Conservation (phyloP, 1,140 invertebrate genomes). For the Pseudachorutes palmiensis region DNA sequence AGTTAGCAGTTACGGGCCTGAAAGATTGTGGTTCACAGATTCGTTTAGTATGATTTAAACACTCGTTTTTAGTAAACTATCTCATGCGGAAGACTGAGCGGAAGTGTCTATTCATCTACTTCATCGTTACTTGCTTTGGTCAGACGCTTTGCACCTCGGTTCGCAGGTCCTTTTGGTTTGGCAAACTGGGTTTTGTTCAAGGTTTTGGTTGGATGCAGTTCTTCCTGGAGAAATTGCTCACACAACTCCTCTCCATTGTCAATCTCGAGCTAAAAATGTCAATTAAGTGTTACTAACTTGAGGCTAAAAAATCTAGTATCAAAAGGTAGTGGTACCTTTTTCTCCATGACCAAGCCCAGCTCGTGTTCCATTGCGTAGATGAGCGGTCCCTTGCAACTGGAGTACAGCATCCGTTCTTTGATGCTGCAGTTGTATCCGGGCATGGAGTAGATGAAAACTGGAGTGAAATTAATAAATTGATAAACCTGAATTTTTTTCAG, state of each 20-base stretch:
- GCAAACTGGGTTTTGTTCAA: slow-evolving; percentile 83
- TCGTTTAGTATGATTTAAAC: too few relatives aligned
- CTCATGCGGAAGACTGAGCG: too few relatives aligned
- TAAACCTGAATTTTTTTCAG: neutral
- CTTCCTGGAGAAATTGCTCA: slow-evolving; percentile 79
- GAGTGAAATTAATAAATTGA: slow-evolving; percentile 42
- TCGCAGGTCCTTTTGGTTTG: slow-evolving; percentile 88
- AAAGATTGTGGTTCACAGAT: too few relatives aligned
- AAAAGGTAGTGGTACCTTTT: slow-evolving; percentile 63
- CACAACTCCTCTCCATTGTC: slow-evolving; percentile 80
- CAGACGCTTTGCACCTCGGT: slow-evolving; percentile 78
- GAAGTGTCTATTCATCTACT: neutral
- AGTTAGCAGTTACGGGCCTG: too few relatives aligned
- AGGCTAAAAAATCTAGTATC: slow-evolving; percentile 16
- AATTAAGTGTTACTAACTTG: slow-evolving; percentile 35
- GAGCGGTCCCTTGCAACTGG: slow-evolving; percentile 85
- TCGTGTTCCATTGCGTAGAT: slow-evolving; percentile 62
- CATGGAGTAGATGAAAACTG: slow-evolving; percentile 97
- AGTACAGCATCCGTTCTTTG: slow-evolving; percentile 96
- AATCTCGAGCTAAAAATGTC: slow-evolving; percentile 88
- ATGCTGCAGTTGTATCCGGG: slow-evolving; percentile 87
- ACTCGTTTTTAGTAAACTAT: too few relatives aligned
- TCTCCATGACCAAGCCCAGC: slow-evolving; percentile 62
- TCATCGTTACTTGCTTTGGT: slow-evolving; percentile 52
- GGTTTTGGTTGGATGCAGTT: slow-evolving; percentile 88